phyloP scores from a whole-genome alignment of 2,888 invertebrate genomes.

The Charanyca ferruginea region DNA sequence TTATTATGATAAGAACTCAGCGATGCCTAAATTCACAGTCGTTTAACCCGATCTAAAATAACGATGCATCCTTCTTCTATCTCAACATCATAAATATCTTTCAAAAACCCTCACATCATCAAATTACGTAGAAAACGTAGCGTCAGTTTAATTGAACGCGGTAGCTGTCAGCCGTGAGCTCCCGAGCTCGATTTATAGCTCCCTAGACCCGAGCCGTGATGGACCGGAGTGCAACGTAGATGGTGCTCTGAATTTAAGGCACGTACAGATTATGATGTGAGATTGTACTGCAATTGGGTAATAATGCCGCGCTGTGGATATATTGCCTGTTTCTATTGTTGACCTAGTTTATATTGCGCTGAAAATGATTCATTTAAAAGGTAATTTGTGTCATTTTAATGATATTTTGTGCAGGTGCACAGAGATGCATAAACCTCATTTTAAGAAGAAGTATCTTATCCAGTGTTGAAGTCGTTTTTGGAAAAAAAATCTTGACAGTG shows the following conservation, averaged over 20 bases:
- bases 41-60: neutral
- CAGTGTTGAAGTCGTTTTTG: neutral
- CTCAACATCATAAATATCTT: constrained; percentile 25
- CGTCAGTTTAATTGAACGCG: constrained; percentile 61
- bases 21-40: no score
- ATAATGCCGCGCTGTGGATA: constrained; percentile 24
- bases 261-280: constrained; percentile 52
- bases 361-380: no score
- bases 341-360: neutral
- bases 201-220: constrained; percentile 34
- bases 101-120: constrained; percentile 40
- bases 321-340: constrained; percentile 1
- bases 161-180: constrained; percentile 57
- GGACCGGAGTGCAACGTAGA: constrained; percentile 34
- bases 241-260: constrained; percentile 34
- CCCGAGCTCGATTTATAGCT: constrained; percentile 60
- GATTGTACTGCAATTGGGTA: constrained; percentile 44
- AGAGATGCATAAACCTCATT: neutral
- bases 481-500: neutral
- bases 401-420: no score
- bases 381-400: no score
- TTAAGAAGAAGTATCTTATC: neutral
- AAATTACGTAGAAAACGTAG: constrained; percentile 54
- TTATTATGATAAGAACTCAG: no score
- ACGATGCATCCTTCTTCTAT: constrained; percentile 1